Conservation (phyloP, 2,113 vertebrate genomes). For the Aegithalos caudatus region DNA sequence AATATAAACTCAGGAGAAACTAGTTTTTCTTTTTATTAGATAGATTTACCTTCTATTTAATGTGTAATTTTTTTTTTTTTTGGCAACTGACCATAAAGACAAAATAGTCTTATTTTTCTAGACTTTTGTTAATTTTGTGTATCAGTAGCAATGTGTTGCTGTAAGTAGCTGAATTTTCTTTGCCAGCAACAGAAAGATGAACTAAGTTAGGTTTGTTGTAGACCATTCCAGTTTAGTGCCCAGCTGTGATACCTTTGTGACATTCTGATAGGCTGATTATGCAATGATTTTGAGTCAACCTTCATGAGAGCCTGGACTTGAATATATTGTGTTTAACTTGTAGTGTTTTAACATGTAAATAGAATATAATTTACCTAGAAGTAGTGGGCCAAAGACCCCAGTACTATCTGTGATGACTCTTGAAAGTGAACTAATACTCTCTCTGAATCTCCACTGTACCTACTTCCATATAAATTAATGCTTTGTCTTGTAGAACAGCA, state of each 20-base stretch:
- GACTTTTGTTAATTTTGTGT: neutral
- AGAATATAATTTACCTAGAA: neutral
- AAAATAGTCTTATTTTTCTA: conserved; percentile 37
- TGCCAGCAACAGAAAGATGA: neutral
- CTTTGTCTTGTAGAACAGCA: conserved; percentile 3
- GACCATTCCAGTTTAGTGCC: neutral
- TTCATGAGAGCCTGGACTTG: neutral
- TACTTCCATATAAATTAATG: neutral
- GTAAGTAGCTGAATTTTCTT: neutral
- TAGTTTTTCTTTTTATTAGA: neutral
- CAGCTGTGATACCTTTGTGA: neutral
- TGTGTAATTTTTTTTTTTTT: neutral
- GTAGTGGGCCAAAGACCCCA: neutral
- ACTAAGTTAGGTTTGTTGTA: neutral
- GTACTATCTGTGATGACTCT: neutral
- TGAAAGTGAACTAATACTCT: neutral
- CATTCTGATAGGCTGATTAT: neutral
- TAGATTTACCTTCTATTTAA: conserved; percentile 8
- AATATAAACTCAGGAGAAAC: conserved; percentile 31
- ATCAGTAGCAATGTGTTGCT: neutral
- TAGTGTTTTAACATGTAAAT: neutral
- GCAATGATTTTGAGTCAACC: neutral
- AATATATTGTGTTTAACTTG: neutral
- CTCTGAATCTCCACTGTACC: neutral
- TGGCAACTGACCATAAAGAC: neutral